Evolutionary conservation across 2,797 vertebrate species (phyloP).

Genomic region (Delichon dasypus): DNA sequence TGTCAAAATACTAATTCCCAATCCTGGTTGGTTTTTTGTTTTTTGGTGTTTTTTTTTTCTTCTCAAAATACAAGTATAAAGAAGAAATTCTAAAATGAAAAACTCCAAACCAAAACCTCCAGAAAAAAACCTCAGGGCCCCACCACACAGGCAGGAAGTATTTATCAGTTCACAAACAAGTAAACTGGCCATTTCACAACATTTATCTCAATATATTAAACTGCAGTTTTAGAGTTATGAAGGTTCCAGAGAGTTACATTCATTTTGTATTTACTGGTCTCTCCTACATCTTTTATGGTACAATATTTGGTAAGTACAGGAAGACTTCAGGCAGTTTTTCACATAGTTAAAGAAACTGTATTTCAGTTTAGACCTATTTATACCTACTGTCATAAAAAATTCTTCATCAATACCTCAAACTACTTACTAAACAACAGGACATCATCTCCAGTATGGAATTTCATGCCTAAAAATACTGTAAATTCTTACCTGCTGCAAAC

Average conservation of each 20-base stretch:
- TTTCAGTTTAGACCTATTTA: not conserved
- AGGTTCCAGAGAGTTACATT: not conserved
- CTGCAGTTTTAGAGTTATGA: not conserved
- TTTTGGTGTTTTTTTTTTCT: not conserved
- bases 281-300: not conserved
- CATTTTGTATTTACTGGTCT: fast-evolving
- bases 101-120: not conserved
- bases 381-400: not conserved
- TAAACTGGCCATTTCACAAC: not conserved
- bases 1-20: not conserved
- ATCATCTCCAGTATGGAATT: not conserved
- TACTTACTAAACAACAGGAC: not conserved
- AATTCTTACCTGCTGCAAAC: conserved; percentile 93
- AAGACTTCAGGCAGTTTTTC: not conserved
- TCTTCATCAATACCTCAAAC: not conserved
- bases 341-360: not conserved
- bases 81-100: not conserved
- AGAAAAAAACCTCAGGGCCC: not conserved
- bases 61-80: not conserved
- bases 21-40: not conserved
- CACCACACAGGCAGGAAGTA: not conserved
- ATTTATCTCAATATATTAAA: not conserved
- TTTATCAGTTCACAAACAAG: not conserved
- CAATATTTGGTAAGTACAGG: fast-evolving
- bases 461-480: not conserved